Percentiles rank a stretch among this genome's conserved stretches.
These are phyloP conservation scores for Piaya cayana DNA, from an alignment of 2,113 vertebrate genomes.

Conservation along the genomic window DNA sequence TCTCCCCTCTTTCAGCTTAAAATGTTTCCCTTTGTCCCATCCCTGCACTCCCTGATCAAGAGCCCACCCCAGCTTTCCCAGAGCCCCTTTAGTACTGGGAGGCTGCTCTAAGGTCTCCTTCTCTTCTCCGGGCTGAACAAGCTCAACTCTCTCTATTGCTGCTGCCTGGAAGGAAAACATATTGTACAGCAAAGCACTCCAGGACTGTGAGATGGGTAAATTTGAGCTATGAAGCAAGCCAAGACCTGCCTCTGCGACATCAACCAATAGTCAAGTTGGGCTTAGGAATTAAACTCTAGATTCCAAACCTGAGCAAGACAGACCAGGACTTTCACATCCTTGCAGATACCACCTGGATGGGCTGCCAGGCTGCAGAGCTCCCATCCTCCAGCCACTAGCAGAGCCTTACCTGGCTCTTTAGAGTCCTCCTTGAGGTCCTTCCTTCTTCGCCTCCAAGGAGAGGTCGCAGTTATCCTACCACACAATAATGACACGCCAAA, in stretches of 20 bases:
- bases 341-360: not conserved
- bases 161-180: not conserved
- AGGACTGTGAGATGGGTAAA: not conserved
- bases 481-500: fast-evolving
- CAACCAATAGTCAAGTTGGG: not conserved
- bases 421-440: not conserved
- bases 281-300: not conserved
- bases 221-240: not conserved
- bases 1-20: no score
- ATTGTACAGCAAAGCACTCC: fast-evolving
- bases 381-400: not conserved
- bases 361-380: not conserved
- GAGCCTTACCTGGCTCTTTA: not conserved
- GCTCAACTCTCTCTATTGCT: not conserved
- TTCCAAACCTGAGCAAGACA: not conserved
- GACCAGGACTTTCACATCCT: not conserved
- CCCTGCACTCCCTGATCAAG: no score
- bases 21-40: no score
- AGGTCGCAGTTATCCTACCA: not conserved
- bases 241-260: not conserved
- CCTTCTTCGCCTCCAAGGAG: not conserved
- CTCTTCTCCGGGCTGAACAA: no score
- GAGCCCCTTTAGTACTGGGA: no score
- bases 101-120: no score
- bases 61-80: no score